Evolutionary conservation across 1,140 invertebrate genomes (phyloP).

Genomic region (Polypedilum pembai): DNA sequence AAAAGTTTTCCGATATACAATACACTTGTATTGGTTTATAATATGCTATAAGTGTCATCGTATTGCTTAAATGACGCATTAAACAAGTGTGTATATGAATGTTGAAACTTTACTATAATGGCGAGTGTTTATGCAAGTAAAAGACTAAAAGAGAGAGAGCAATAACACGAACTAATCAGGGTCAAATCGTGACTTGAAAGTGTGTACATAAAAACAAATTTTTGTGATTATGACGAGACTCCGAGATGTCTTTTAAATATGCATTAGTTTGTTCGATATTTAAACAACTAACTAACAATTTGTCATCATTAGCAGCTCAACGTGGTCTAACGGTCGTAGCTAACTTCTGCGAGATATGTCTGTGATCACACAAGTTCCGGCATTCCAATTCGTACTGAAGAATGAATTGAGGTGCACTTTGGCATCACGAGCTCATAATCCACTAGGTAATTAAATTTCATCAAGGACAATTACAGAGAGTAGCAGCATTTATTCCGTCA

Average conservation of each 20-base stretch:
- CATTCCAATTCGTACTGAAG: too few species aligned
- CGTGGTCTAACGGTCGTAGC: too few species aligned
- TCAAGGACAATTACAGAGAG: neutral
- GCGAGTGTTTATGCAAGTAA: neutral
- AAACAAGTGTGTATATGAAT: neutral
- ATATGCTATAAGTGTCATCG: neutral
- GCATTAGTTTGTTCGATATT: neutral
- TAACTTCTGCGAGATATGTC: neutral
- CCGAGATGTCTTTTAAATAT: slow-evolving; percentile 1
- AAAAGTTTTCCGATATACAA: neutral
- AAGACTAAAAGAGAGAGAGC: neutral
- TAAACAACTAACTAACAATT: neutral
- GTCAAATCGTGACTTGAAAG: neutral
- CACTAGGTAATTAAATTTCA: neutral
- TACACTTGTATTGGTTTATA: neutral
- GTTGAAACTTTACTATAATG: neutral
- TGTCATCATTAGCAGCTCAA: too few species aligned
- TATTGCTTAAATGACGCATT: neutral
- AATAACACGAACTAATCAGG: neutral
- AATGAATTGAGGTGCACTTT: neutral
- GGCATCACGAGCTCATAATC: neutral
- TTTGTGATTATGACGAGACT: neutral
- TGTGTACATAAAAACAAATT: neutral
- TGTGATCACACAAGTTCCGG: neutral
- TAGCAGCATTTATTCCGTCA: neutral